phyloP scores from a whole-genome alignment of 2,888 invertebrate genomes.

The Eumerus sabulonum region DNA sequence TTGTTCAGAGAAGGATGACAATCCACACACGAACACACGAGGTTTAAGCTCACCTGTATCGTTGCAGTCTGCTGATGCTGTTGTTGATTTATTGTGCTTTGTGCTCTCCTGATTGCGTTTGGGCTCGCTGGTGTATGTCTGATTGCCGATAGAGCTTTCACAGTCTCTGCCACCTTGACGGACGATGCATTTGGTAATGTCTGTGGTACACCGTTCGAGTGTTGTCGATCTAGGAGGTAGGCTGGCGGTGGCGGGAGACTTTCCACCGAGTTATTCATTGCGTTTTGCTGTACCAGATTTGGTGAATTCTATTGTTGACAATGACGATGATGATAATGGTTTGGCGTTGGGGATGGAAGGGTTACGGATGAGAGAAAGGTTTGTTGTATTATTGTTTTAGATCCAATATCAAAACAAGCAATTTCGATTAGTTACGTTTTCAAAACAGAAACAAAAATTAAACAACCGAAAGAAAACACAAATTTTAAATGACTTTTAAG shows the following conservation, averaged over 20 bases:
- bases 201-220: slow-evolving; percentile 69
- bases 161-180: slow-evolving; percentile 90
- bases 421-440: slow-evolving; percentile 4
- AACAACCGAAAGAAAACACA: no score
- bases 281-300: slow-evolving; percentile 72
- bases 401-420: slow-evolving; percentile 16
- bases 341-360: slow-evolving; percentile 16
- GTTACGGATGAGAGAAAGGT: slow-evolving; percentile 24
- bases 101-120: slow-evolving; percentile 83
- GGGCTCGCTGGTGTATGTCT: slow-evolving; percentile 94
- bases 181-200: slow-evolving; percentile 74
- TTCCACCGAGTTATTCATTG: slow-evolving; percentile 76
- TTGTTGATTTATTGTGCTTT: slow-evolving; percentile 70
- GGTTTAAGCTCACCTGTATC: slow-evolving; percentile 75
- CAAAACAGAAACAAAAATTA: no score
- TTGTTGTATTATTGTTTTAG: slow-evolving; percentile 33
- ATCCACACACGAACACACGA: not conserved
- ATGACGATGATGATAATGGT: slow-evolving; percentile 37
- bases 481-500: no score
- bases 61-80: slow-evolving; percentile 69
- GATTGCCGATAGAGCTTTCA: slow-evolving; percentile 90
- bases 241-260: slow-evolving; percentile 79
- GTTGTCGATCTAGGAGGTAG: slow-evolving; percentile 75
- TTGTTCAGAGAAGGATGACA: no score
- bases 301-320: slow-evolving; percentile 65